Percentiles rank a stretch among this genome's conserved stretches.
Evolutionary conservation across 2,113 vertebrate species (phyloP).

Genomic region (Eptatretus burgeri): DNA sequence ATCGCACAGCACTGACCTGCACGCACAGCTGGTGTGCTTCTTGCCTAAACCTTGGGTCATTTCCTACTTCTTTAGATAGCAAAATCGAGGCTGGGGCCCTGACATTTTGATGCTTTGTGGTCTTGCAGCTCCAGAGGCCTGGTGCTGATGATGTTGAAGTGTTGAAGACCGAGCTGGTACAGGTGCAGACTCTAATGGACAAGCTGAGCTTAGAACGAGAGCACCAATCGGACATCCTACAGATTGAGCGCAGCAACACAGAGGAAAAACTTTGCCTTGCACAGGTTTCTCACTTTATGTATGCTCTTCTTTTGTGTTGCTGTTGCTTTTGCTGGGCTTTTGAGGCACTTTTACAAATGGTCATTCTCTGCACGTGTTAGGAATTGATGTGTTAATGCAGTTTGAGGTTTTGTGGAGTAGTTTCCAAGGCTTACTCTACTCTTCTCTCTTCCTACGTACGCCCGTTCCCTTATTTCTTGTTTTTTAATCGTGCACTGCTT

Average conservation of each 20-base stretch:
- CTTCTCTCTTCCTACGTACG: too few relatives aligned
- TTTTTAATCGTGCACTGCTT: too few relatives aligned
- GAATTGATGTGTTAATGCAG: too few relatives aligned
- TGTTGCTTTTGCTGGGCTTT: too few relatives aligned
- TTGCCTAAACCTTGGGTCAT: neutral
- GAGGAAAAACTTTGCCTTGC: neutral
- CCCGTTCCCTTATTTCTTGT: too few relatives aligned
- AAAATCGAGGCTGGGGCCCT: neutral
- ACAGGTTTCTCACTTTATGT: neutral
- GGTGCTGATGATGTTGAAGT: conserved; percentile 82
- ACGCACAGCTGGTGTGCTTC: conserved; percentile 59
- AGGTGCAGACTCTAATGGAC: conserved; percentile 90
- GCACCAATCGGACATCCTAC: conserved; percentile 50
- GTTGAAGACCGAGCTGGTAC: conserved; percentile 67
- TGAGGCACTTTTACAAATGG: too few relatives aligned
- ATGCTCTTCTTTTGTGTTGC: too few relatives aligned
- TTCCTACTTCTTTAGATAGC: conserved; percentile 9
- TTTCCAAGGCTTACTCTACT: too few relatives aligned
- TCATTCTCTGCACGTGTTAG: too few relatives aligned
- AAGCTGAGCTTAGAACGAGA: conserved; percentile 57
- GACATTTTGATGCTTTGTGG: conserved; percentile 10
- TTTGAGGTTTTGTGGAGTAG: too few relatives aligned
- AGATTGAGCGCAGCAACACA: conserved; percentile 18
- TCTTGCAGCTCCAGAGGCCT: conserved; percentile 55
- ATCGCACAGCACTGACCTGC: conserved; percentile 31